These are phyloP conservation scores for Otis tarda DNA, from an alignment of 2,113 vertebrate species.

Conservation along the genomic window DNA sequence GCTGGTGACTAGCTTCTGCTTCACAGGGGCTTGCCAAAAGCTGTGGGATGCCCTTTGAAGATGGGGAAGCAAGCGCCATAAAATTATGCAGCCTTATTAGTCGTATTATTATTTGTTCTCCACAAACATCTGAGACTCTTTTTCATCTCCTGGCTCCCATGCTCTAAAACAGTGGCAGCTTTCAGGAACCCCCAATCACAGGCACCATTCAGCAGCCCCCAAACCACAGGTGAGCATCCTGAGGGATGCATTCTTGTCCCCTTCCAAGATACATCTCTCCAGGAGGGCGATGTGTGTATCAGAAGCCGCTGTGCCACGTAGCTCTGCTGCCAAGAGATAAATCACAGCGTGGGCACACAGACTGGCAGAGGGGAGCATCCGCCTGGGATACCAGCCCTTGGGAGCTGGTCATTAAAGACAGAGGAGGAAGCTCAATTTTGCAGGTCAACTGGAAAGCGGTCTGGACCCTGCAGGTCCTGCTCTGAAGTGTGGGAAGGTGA, in stretches of 20 bases:
- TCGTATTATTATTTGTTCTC: background rate
- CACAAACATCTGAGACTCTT: conserved; percentile 25
- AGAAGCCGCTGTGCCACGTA: accelerated
- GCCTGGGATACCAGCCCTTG: background rate
- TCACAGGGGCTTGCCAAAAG: conserved; percentile 38
- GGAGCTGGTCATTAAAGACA: background rate
- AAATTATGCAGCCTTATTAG: conserved; percentile 48
- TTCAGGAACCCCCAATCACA: background rate
- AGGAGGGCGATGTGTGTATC: background rate
- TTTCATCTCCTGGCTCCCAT: background rate
- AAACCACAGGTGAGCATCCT: background rate
- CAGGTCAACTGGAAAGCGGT: accelerated
- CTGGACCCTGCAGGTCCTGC: background rate
- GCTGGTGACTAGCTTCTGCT: conserved; percentile 20
- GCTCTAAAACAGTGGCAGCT: background rate
- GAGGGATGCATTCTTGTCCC: background rate
- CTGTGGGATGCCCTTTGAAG: conserved; percentile 62
- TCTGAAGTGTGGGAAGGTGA: background rate
- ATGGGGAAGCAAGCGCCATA: background rate
- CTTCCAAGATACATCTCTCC: background rate
- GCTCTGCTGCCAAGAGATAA: background rate
- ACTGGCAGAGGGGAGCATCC: background rate
- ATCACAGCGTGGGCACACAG: background rate
- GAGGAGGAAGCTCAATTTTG: background rate
- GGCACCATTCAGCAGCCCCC: background rate